Conservation (phyloP, 1,140 invertebrate genomes). For the Sarcophaga bullata region DNA sequence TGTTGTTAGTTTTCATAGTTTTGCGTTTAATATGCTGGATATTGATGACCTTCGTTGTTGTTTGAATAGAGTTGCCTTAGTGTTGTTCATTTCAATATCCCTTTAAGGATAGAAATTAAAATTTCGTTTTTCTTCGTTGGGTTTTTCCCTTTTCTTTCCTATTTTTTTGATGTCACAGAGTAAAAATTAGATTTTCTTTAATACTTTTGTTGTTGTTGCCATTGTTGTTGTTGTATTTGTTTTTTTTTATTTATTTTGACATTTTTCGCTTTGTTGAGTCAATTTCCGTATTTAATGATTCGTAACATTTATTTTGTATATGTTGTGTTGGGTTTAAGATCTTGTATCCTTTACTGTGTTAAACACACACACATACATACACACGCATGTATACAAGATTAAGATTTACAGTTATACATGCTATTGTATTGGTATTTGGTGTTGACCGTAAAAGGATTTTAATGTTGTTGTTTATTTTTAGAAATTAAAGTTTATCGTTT, state of each 20-base stretch:
- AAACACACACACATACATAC: too few relatives aligned
- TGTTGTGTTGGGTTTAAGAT: background rate
- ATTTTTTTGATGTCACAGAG: too few relatives aligned
- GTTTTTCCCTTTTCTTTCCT: background rate
- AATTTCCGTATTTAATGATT: conserved; percentile 64
- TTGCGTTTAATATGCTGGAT: background rate
- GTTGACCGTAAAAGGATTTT: too few relatives aligned
- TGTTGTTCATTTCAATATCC: background rate
- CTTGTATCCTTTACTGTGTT: too few relatives aligned
- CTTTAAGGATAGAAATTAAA: background rate
- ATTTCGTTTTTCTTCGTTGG: background rate
- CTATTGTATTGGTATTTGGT: too few relatives aligned
- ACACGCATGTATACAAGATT: too few relatives aligned
- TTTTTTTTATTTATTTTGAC: conserved; percentile 46
- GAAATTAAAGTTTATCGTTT: too few relatives aligned
- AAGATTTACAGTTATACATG: too few relatives aligned
- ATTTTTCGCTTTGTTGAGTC: conserved; percentile 63
- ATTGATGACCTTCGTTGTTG: background rate
- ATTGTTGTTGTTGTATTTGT: background rate
- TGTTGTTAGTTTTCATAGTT: background rate
- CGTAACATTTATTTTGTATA: conserved; percentile 48
- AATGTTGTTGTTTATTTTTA: too few relatives aligned
- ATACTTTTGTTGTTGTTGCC: background rate
- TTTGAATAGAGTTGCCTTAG: background rate
- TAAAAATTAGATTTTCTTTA: background rate